Percentiles rank a stretch among this genome's conserved stretches.
These are phyloP conservation scores for Homalodisca vitripennis DNA, from an alignment of 1,140 invertebrate genomes.

Conservation along the genomic window DNA sequence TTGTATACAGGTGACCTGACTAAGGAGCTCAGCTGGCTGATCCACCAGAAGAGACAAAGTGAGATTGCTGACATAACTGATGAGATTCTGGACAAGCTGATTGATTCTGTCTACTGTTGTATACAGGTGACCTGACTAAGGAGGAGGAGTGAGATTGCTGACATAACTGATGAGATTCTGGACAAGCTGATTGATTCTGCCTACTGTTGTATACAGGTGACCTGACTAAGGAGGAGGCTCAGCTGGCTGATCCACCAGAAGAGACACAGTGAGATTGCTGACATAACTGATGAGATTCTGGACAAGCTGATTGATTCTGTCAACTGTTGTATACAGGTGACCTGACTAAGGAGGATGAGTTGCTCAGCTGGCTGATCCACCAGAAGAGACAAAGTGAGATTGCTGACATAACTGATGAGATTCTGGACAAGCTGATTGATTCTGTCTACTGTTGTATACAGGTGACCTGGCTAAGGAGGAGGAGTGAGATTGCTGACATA, in stretches of 20 bases:
- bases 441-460: conserved; percentile 68
- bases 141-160: conserved; percentile 86
- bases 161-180: conserved; percentile 92
- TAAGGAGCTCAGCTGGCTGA: conserved; percentile 87
- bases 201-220: no score
- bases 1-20: conserved; percentile 83
- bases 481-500: no score
- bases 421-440: conserved; percentile 89
- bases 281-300: conserved; percentile 92
- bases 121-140: no score
- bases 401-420: conserved; percentile 89
- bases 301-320: conserved; percentile 83
- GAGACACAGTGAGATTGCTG: conserved; percentile 86
- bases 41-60: conserved; percentile 85
- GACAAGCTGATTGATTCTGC: conserved; percentile 89
- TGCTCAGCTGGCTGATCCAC: conserved; percentile 84
- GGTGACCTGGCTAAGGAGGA: no score
- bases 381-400: conserved; percentile 89
- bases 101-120: conserved; percentile 71
- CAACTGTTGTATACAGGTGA: conserved; percentile 71
- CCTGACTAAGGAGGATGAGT: conserved; percentile 86
- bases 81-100: conserved; percentile 91
- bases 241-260: conserved; percentile 89
- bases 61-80: conserved; percentile 91
- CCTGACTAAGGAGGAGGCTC: conserved; percentile 86